Evolutionary conservation across 2,888 invertebrate species (phyloP).

Genomic region (Epirrhoe tristata): DNA sequence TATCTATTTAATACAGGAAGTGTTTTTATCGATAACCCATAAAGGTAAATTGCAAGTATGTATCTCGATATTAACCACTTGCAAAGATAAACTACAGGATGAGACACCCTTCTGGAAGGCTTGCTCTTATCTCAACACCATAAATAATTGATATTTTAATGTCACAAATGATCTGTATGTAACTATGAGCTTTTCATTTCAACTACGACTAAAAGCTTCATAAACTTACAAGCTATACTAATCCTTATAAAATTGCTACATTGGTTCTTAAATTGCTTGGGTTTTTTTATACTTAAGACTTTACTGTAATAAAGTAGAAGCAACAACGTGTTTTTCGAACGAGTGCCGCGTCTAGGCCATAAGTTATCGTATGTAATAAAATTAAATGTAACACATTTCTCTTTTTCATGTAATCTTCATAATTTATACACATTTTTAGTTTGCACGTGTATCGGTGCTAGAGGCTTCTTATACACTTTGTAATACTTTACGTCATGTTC

Average conservation of each 20-base stretch:
- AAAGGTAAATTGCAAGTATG: conserved; percentile 34
- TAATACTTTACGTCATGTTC: conserved; percentile 16
- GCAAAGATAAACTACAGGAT: conserved; percentile 44
- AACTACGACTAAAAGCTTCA: conserved; percentile 56
- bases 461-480: conserved; percentile 52
- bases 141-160: conserved; percentile 85
- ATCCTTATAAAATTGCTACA: conserved; percentile 29
- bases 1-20: conserved; percentile 14
- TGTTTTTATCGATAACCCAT: conserved; percentile 19
- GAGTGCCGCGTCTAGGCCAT: conserved; percentile 78
- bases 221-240: conserved; percentile 26
- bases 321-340: conserved; percentile 77
- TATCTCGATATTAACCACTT: conserved; percentile 34
- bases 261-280: conserved; percentile 39
- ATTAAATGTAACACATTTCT: conserved; percentile 86
- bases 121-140: conserved; percentile 76
- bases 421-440: conserved; percentile 84
- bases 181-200: conserved; percentile 63
- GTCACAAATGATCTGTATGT: conserved; percentile 84
- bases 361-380: conserved; percentile 85
- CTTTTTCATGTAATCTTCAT: conserved; percentile 85
- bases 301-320: conserved; percentile 43
- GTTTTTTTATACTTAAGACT: conserved; percentile 35
- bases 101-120: conserved; percentile 65
- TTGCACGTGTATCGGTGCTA: conserved; percentile 75